Base-by-base conservation (phyloP, 2,888 invertebrate genomes). In the Andrena bicolor region DNA sequence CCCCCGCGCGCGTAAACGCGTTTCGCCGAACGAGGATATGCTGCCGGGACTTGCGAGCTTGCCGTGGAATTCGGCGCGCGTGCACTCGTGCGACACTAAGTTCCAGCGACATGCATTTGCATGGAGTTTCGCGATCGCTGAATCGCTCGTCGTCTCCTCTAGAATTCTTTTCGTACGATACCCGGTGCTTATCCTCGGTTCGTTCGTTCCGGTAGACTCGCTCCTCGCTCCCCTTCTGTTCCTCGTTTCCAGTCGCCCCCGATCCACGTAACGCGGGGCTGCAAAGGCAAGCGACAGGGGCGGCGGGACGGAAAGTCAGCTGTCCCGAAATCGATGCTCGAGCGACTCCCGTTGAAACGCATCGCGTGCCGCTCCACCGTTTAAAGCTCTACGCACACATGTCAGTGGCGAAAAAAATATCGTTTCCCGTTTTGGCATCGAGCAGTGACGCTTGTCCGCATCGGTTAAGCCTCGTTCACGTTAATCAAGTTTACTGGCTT, bases 1-100 rank as follows among this genome's bases (percentile, higher is more conserved):
- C 5, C 72, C 53, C n/a, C n/a, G n/a, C 28, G 64, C 63, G 35
- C 72, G 64, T 53, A 73, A 73, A 73, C 53, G 63, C 53, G 51
- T 13, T 63, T 53, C 2, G 41, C 64, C 35, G 41, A 56, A 56
- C n/a, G 23, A 26, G 28, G 16, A 16, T 41, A 5, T 0, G 56
- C 23, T 0, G 56, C 23, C 10, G 8, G 32, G 20, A 68, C 30
- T 26, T 35, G 30, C 56, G 68, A 41, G 5, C 35, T 30, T 13
- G 51, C 41, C 51, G 68, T 30, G 26, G 49, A 49, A 30, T 23
- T n/a, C 41, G 61, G 8, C 61, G 30, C 28, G 41, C 35, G 23
- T 28, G n/a, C n/a, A 20, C 70, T 41, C 58, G 48, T 7, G 2
- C n/a, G 35, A 32, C 8, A 64, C 35, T 26, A 16, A 28, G 32